Percentiles rank a stretch among this genome's conserved stretches.
phyloP scores from a whole-genome alignment of 1,140 invertebrate species.

The Drosophila bipectinata region DNA sequence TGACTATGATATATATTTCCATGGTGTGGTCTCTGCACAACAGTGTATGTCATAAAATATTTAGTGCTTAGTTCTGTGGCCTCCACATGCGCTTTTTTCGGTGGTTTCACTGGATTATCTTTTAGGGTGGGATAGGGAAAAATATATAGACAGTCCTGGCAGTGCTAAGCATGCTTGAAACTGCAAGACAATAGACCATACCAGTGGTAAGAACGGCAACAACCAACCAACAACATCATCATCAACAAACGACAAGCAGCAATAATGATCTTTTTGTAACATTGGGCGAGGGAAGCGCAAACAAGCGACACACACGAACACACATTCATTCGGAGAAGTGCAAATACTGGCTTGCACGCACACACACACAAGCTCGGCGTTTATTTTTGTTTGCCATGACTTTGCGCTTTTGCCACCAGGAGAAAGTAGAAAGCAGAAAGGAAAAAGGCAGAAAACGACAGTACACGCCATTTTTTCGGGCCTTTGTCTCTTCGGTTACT shows the following conservation, averaged over 20 bases:
- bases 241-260: constrained; percentile 19
- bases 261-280: constrained; percentile 76
- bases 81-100: constrained; percentile 43
- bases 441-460: constrained; percentile 8
- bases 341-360: constrained; percentile 32
- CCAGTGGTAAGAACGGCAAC: background rate
- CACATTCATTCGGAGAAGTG: constrained; percentile 30
- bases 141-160: constrained; percentile 20
- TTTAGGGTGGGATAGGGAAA: constrained; percentile 17
- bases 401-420: constrained; percentile 64
- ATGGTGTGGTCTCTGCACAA: constrained; percentile 24
- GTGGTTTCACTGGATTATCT: constrained; percentile 21
- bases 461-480: constrained; percentile 43
- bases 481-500: constrained; percentile 18
- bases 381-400: constrained; percentile 60
- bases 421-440: background rate
- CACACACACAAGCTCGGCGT: constrained; percentile 7
- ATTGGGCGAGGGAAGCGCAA: constrained; percentile 33
- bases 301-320: constrained; percentile 50
- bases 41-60: constrained; percentile 70
- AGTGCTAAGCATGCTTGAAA: constrained; percentile 73
- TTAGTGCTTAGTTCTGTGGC: constrained; percentile 68
- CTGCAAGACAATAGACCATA: constrained; percentile 66
- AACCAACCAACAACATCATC: constrained; percentile 3
- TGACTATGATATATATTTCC: constrained; percentile 25